Conservation (phyloP, 1,140 invertebrate genomes). For the Brachionus rotundiformis region DNA sequence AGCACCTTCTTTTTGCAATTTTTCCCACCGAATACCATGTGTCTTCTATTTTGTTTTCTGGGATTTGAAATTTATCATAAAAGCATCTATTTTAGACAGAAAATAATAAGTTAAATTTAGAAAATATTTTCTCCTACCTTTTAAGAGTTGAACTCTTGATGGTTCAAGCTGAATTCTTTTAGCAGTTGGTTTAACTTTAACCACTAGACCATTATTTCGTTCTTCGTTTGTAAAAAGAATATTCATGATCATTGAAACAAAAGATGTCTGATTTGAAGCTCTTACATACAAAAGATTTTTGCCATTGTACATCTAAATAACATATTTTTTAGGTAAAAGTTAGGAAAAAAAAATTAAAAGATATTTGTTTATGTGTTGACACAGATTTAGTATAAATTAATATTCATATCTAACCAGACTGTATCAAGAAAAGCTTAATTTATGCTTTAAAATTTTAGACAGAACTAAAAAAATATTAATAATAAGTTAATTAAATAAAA, state of each 20-base stretch:
- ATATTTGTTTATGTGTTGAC: background rate
- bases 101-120: background rate
- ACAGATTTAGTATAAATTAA: background rate
- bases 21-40: background rate
- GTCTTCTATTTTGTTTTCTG: background rate
- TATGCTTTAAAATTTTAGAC: background rate
- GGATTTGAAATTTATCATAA: background rate
- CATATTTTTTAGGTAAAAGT: background rate
- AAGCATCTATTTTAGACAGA: background rate
- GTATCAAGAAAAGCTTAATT: background rate
- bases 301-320: background rate
- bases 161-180: background rate
- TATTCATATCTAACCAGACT: background rate
- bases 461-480: background rate
- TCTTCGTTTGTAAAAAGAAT: background rate
- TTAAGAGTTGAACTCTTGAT: background rate
- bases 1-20: background rate
- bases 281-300: background rate
- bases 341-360: background rate
- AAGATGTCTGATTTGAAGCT: background rate
- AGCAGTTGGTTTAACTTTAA: background rate
- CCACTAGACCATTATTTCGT: background rate
- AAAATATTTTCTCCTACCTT: background rate
- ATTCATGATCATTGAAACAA: background rate
- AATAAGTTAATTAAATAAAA: constrained; percentile 1